Evolutionary conservation across 1,140 invertebrate species (phyloP), one percentile per base, ranked within the genome.

Genomic region (Augochlora pura): DNA sequence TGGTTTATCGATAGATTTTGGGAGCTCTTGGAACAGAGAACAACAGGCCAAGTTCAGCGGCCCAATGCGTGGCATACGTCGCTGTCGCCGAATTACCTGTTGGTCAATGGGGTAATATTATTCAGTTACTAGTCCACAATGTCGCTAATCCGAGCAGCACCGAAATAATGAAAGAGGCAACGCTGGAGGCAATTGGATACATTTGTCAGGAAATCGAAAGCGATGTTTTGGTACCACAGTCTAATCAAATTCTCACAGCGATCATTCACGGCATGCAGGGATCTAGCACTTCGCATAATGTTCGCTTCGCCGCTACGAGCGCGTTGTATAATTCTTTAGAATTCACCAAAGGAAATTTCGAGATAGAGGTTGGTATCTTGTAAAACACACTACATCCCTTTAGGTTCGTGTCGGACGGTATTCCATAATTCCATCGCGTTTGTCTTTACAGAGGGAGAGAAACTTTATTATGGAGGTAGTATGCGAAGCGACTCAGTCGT

Each of bases 381-480:
- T 10, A 10, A 70, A 54, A 1, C 25, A 42, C 32, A 59, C 67
- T 57, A 27, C 14, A 0, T 64, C 21, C 14, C 14, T 8, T 57
- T 38, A 23, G 65, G 5, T 32, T 12, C 54, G 42, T 32, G 32
- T 8, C 38, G 12, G 21, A 23, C n/a, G 5, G 46, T 66, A 16
- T 67, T 21, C 64, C n/a, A 6, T 57, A 49, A 49, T 66, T 54
- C 14, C n/a, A 49, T 59, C 0, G 10, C 46, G 0, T 59, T 67
- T 23, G 0, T 71, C 12, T 87, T 92, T 90, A 75, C 86, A 96
- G 94, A 95, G 96, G 81, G 99, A 99, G 93, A 94, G 99, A 86
- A 99, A 99, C 93, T 99, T 98, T 90, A 99, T 99, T 60, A 99
- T 99, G 99, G 98, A 99, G 95, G 98, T 99, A 38, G 98, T 99